phyloP scores from a whole-genome alignment of 2,797 vertebrate species.

The Peromyscus nudipes region DNA sequence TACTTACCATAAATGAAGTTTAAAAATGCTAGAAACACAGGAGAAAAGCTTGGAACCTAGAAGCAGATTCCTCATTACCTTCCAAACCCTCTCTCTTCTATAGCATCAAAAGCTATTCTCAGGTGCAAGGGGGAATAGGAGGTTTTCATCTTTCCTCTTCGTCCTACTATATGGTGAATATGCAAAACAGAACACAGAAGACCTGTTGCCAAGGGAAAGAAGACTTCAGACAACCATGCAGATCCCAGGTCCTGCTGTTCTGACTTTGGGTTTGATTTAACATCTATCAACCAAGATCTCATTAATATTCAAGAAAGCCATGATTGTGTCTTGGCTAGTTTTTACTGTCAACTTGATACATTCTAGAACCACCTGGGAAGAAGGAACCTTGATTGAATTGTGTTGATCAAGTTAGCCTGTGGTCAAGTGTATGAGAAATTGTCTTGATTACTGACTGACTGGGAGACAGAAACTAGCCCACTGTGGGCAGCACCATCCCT shows the following conservation, averaged over 20 bases:
- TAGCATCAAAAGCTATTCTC: not conserved
- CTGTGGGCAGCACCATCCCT: not conserved
- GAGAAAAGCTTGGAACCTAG: not conserved
- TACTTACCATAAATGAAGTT: not conserved
- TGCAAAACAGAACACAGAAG: not conserved
- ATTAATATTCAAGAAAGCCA: constrained; percentile 29
- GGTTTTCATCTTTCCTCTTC: not conserved
- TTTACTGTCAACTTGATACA: not conserved
- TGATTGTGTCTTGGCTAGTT: not conserved
- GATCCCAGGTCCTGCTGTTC: not conserved
- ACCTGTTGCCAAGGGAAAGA: not conserved
- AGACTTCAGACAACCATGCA: not conserved
- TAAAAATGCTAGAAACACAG: not conserved
- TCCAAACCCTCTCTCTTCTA: not conserved
- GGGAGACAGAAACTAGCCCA: not conserved
- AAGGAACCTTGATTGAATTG: not conserved
- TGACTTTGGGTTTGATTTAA: not conserved
- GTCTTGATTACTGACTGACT: not conserved
- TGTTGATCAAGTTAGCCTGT: not conserved
- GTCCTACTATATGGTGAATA: not conserved
- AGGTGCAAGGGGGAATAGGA: not conserved
- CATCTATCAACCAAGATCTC: not conserved
- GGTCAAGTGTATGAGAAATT: not conserved
- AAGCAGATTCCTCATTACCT: not conserved
- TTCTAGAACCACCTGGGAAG: not conserved